Evolutionary conservation across 2,888 invertebrate species (phyloP).

Genomic region (Andrena trimmerana): DNA sequence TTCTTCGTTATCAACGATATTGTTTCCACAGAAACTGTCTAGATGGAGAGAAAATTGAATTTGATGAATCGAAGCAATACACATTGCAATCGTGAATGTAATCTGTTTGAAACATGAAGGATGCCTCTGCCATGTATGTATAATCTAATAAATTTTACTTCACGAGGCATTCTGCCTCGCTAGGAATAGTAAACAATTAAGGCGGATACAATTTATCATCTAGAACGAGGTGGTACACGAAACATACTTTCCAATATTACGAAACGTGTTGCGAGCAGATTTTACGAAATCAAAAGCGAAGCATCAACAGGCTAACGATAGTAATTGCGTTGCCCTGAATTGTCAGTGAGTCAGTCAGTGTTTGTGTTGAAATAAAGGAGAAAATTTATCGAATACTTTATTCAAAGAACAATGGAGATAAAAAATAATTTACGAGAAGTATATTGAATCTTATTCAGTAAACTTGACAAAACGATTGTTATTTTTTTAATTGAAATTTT

Average conservation of each 20-base stretch:
- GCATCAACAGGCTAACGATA: background rate
- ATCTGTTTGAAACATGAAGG: no score
- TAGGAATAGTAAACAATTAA: no score
- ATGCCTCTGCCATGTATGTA: no score
- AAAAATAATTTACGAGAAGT: background rate
- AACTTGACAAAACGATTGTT: background rate
- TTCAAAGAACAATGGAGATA: background rate
- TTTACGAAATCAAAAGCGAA: constrained; percentile 12
- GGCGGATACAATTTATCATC: background rate
- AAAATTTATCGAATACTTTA: background rate
- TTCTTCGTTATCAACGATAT: constrained; percentile 56
- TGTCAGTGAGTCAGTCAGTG: background rate
- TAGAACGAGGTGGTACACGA: background rate
- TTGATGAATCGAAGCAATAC: background rate
- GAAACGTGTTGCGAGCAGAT: constrained; percentile 3
- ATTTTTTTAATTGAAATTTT: background rate
- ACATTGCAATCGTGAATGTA: no score
- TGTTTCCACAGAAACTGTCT: constrained; percentile 17
- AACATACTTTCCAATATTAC: constrained; percentile 11
- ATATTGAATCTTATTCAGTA: no score
- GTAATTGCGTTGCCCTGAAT: background rate
- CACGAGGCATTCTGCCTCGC: no score
- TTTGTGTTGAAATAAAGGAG: background rate
- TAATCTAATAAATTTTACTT: no score
- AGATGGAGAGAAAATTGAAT: constrained; percentile 49